phyloP scores from a whole-genome alignment of 2,888 invertebrate species.

The Ephialtes manifestator region DNA sequence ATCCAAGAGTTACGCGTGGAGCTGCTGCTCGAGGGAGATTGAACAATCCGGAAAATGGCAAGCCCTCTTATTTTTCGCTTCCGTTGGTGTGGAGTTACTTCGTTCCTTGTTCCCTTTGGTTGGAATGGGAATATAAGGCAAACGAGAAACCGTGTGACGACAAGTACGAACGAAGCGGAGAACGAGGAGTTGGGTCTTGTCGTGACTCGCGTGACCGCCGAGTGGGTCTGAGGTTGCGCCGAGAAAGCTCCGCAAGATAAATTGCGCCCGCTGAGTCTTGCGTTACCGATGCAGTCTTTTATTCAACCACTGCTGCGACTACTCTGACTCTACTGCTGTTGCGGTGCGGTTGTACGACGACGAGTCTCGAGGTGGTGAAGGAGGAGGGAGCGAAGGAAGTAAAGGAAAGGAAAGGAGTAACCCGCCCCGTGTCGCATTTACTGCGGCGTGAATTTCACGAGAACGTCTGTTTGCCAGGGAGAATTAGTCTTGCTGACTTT shows the following conservation, averaged over 20 bases:
- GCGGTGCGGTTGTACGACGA: conserved; percentile 63
- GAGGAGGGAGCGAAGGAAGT: neutral
- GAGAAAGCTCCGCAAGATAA: conserved; percentile 69
- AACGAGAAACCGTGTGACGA: conserved; percentile 55
- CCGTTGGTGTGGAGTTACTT: conserved; percentile 19
- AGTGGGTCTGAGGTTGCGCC: conserved; percentile 56
- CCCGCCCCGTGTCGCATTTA: conserved; percentile 67
- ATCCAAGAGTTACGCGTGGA: neutral
- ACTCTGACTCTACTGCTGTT: conserved; percentile 55
- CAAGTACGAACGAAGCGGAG: conserved; percentile 35
- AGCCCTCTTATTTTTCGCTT: conserved; percentile 31
- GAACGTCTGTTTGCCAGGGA: conserved; percentile 65
- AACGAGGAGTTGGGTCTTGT: conserved; percentile 38
- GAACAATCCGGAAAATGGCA: conserved; percentile 49
- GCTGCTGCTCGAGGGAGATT: conserved; percentile 11
- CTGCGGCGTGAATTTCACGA: conserved; percentile 71
- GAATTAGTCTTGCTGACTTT: conserved; percentile 69
- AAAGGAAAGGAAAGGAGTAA: conserved; percentile 42
- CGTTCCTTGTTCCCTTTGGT: conserved; percentile 19
- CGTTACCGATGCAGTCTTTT: conserved; percentile 68
- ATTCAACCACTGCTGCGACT: conserved; percentile 50
- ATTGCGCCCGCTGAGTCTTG: conserved; percentile 65
- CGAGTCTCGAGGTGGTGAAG: conserved; percentile 51
- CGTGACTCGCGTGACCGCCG: conserved; percentile 54
- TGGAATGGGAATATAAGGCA: conserved; percentile 20